Percentiles rank a stretch among this genome's conserved stretches.
phyloP scores from a whole-genome alignment of 2,888 invertebrate genomes.

The Pristionchus fissidentatus region DNA sequence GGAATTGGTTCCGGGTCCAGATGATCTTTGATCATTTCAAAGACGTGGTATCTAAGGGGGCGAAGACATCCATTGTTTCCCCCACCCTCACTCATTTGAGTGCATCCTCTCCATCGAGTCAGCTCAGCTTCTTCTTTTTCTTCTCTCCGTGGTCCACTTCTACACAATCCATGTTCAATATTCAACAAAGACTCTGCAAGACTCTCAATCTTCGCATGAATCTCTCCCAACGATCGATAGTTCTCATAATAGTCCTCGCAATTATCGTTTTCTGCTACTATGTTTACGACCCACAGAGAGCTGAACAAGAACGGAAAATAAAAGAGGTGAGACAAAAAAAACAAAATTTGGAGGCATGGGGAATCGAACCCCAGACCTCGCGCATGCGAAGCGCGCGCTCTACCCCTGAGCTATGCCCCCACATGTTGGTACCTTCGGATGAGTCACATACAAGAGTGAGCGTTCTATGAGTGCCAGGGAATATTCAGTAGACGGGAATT shows the following conservation, averaged over 20 bases:
- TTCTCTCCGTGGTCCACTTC: background rate
- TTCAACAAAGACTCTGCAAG: conserved; percentile 22
- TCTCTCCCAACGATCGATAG: conserved; percentile 17
- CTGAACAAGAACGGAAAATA: background rate
- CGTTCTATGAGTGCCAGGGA: no score
- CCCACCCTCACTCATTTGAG: background rate
- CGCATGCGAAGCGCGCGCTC: no score
- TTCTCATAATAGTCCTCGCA: background rate
- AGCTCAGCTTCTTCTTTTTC: background rate
- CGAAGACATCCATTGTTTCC: background rate
- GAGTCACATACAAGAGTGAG: no score
- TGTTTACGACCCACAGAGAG: background rate
- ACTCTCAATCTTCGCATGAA: conserved; percentile 23
- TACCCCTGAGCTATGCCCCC: background rate
- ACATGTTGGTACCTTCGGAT: no score
- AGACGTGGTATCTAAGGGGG: conserved; percentile 24
- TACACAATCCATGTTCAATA: no score
- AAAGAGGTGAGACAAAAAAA: conserved; percentile 16
- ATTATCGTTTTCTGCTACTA: background rate
- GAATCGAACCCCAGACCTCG: background rate
- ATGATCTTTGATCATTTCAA: no score
- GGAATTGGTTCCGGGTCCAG: no score
- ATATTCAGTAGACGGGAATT: no score
- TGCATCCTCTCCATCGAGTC: background rate
- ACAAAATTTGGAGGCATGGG: background rate